Evolutionary conservation across 1,140 invertebrate species (phyloP), one percentile per base, ranked within the genome.

Genomic region (Conopomorpha cramerella): DNA sequence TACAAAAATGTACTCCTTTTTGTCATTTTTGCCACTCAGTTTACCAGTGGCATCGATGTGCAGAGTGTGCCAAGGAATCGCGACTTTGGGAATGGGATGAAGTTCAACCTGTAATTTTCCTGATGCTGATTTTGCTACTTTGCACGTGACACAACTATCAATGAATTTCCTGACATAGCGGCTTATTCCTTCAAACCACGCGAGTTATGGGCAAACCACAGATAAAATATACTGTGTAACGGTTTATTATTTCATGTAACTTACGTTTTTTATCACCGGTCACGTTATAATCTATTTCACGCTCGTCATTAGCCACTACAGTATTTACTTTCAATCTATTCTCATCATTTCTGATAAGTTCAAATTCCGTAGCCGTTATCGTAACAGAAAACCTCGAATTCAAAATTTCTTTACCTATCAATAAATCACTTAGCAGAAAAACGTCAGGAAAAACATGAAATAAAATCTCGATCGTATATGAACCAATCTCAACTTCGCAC

Each of bases 21-120:
- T 1, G 18, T 49, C 38, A 3, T 17, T 41, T 13, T 43, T 45
- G 10, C 42, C 52, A 26, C 41, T 46, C 16, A 50, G 48, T 0
- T 45, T 52, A 12, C 55, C 49, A 10, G 41, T n/a, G 28, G 38
- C 29, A 23, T 51, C 46, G 18, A 46, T 15, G 34, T 51, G 43
- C 16, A 47, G 17, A 8, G 25, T 16, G 10, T 32, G 30, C 30
- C 43, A 49, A 2, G 38, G 42, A 12, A 17, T 26, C 2, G 25
- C 17, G 3, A 28, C 8, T 13, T 36, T 36, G 2, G 34, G 32
- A 16, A 36, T 36, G 3, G 23, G 26, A 16, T 36, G 26, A 26
- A 36, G 12, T 10, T 36, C 34, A 3, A 12, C 34, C 15, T 36
- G 34, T 7, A 36, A n/a, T 16, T 28, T 26, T 7, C 34, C 34